Conservation (phyloP, 2,113 vertebrate genomes). For the Pseudopipra pipra region DNA sequence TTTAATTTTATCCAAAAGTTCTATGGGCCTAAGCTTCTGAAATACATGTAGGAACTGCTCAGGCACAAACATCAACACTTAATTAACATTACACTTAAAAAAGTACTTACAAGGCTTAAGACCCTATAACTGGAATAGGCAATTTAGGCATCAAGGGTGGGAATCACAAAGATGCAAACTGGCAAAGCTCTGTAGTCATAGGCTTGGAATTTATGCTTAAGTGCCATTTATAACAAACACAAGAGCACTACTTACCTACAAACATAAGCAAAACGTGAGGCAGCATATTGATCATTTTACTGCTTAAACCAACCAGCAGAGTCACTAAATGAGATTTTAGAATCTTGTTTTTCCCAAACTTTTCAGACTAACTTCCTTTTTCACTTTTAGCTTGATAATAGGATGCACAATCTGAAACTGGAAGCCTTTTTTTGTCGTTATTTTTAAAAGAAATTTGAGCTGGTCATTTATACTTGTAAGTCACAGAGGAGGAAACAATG, state of each 20-base stretch:
- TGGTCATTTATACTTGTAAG: not conserved
- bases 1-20: not conserved
- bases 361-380: not conserved
- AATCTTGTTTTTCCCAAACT: not conserved
- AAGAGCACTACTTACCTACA: not conserved
- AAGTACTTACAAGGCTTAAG: not conserved
- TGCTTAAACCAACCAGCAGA: not conserved
- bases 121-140: not conserved
- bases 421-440: accelerated
- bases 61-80: not conserved
- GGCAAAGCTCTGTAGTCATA: not conserved
- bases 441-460: not conserved
- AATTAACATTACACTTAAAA: not conserved
- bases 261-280: not conserved
- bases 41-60: not conserved
- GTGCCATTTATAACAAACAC: not conserved
- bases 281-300: not conserved
- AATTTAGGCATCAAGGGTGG: not conserved
- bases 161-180: not conserved
- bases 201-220: not conserved
- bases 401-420: not conserved
- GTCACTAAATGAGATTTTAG: not conserved
- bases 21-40: not conserved
- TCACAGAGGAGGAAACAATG: not conserved
- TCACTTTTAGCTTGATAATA: not conserved